Evolutionary conservation across 2,797 vertebrate genomes (phyloP).

Genomic region (Sphenopsis melanotis): DNA sequence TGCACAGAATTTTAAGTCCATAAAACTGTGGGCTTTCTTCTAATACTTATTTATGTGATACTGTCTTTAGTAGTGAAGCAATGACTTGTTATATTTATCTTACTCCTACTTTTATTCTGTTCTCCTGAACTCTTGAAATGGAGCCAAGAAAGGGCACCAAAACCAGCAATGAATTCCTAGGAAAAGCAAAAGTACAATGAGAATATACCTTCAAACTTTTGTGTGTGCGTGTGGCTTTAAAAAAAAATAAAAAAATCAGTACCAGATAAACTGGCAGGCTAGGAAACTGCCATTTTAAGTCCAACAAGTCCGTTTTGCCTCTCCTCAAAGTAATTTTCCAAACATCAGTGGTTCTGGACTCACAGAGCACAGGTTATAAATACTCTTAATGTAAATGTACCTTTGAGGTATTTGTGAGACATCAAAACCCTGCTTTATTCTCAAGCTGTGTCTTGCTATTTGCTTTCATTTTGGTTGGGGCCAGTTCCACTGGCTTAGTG

Average conservation of each 20-base stretch:
- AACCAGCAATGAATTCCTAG: neutral
- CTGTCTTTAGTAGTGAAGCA: neutral
- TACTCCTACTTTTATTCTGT: neutral
- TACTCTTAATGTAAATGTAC: neutral
- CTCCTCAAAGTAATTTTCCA: neutral
- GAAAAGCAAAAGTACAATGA: neutral
- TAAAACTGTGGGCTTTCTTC: neutral
- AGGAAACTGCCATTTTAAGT: neutral
- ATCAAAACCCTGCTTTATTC: neutral
- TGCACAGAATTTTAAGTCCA: neutral
- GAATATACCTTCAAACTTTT: neutral
- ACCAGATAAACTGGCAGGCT: neutral
- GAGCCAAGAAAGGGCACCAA: neutral
- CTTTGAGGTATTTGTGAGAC: neutral
- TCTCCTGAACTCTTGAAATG: neutral
- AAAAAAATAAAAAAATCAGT: neutral
- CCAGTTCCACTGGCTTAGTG: neutral
- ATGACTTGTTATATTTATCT: neutral
- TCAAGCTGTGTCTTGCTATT: neutral
- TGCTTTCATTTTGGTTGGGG: neutral
- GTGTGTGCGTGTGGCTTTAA: neutral
- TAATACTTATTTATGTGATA: neutral
- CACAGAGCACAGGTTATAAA: neutral
- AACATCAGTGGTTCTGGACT: neutral
- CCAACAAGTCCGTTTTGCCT: neutral